Evolutionary conservation across 2,888 invertebrate species (phyloP), one percentile per base, ranked within the genome.

Genomic region (Hirtodrosophila histrioides): DNA sequence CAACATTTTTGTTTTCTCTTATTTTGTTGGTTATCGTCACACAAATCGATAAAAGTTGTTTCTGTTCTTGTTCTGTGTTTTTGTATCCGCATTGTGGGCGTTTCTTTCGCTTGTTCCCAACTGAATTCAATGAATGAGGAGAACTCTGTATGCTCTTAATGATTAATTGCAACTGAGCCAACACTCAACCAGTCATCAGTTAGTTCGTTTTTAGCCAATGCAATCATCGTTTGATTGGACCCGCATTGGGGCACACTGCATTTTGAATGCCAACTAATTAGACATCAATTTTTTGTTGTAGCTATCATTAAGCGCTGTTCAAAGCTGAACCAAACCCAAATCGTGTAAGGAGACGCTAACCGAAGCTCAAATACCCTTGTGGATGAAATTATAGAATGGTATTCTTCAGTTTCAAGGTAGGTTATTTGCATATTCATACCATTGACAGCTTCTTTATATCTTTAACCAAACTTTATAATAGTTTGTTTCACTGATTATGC

Each of bases 81-180:
- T 43, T 53, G 29, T 37, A 37, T 56, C 12, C 36, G 48, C 56
- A 39, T 63, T 69, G 75, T 74, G 61, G 75, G 74, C 71, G 74
- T 70, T 60, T 40, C 55, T 45, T 53, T 46, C 31, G 35, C 44
- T 50, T 29, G 45, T 44, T 56, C 12, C 12, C 23, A 60, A 24
- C 27, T n/a, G 12, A 69, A 49, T 63, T 50, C 58, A 41, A 17
- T 62, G 61, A 73, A 63, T 68, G 43, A n/a, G n/a, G n/a, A n/a
- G n/a, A 70, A 61, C 36, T 57, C 33, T 69, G 12, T 48, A 9
- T 39, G 57, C 67, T 56, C 55, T 41, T 39, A 53, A 68, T 84
- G 79, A 84, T 81, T 84, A 78, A 79, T 84, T 84, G 85, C 71
- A 64, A 54, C 35, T 31, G 48, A 69, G 36, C 46, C 5, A 33